These are phyloP conservation scores for Cisticola juncidis DNA, from an alignment of 2,113 vertebrate species.

Conservation along the genomic window DNA sequence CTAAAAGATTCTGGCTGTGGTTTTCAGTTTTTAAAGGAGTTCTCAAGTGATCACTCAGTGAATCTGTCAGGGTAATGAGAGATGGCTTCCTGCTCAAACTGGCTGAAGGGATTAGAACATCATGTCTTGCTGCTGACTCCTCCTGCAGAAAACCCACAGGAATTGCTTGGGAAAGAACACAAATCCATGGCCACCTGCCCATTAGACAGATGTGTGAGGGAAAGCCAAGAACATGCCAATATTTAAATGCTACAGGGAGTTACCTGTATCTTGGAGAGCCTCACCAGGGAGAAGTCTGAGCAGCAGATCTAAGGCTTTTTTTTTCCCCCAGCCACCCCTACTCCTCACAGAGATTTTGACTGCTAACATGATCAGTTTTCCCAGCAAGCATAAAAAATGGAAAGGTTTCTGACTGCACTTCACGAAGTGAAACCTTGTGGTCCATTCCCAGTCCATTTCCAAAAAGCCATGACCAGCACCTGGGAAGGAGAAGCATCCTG, in stretches of 20 bases:
- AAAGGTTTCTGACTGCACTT: background rate
- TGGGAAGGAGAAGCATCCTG: background rate
- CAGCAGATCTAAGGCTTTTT: background rate
- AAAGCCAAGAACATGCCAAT: background rate
- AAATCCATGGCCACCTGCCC: background rate
- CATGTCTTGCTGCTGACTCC: background rate
- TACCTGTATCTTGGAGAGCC: background rate
- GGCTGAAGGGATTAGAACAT: background rate
- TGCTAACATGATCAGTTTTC: background rate
- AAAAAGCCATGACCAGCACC: background rate
- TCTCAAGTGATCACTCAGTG: background rate
- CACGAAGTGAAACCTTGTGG: background rate
- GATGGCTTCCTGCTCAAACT: background rate
- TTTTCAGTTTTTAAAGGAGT: background rate
- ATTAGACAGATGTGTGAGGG: background rate
- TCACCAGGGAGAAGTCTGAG: background rate
- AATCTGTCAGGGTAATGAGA: background rate
- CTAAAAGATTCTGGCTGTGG: background rate
- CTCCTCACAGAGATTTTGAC: background rate
- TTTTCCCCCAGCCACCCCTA: background rate
- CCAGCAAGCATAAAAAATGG: background rate
- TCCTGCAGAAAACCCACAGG: background rate
- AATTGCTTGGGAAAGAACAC: background rate
- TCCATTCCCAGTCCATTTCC: background rate
- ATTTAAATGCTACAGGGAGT: background rate